Evolutionary conservation across 2,113 vertebrate genomes (phyloP), one percentile per base, ranked within the genome.

Genomic region (Nothoprocta perdicaria): DNA sequence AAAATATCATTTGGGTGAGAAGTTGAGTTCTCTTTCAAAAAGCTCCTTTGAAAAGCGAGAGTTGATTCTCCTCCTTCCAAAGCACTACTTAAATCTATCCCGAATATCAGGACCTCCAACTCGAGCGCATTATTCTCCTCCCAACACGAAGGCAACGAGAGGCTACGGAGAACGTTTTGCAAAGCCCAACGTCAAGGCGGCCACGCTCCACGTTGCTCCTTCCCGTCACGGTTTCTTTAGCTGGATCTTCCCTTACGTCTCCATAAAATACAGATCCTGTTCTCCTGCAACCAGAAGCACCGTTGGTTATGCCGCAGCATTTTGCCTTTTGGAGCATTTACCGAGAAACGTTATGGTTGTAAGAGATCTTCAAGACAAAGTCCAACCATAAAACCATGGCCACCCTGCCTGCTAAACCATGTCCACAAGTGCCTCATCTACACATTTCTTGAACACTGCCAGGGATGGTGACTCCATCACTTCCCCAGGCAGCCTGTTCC

Each of bases 161-260:
- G 45, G 80, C 14, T 35, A 7, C 14, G 15, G 35, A 18, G 15
- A 53, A 60, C 13, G 45, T 71, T 43, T 29, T 24, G 5, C 0
- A 4, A 29, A 3, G 0, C 29, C 33, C 1, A 0, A 55, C 46
- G 58, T 2, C 10, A 57, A 26, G 29, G 29, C 4, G 8, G 35
- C 35, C 35, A 38, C 8, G 22, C 29, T 60, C n/a, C 14, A 1
- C 14, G 1, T 2, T 19, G 29, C 27, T 81, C 5, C 19, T 72
- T 46, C 67, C 38, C 22, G 48, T 43, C 3, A 2, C 1, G 3
- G 23, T 38, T 68, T 35, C 40, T 6, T 9, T 9, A 78, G 60
- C 19, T 45, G 14, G 31, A 46, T 7, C 8, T 24, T 50, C 26
- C 17, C 48, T 31, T 43, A 26, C 9, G 19, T 11, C 58, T 72